Evolutionary conservation across 2,113 vertebrate genomes (phyloP).

Genomic region (Lamprotornis superbus): DNA sequence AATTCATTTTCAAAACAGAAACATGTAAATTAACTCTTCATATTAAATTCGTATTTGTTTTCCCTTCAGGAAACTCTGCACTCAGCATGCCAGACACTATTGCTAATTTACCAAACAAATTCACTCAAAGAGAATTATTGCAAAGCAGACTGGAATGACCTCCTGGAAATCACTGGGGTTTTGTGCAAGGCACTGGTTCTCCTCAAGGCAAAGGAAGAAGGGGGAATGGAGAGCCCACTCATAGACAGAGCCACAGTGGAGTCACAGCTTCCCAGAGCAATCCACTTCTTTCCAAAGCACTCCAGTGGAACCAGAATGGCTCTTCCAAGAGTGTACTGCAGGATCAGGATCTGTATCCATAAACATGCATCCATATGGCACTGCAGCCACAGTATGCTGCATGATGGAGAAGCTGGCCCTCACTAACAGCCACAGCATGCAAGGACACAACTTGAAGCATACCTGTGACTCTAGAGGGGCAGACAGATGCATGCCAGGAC

Average conservation of each 20-base stretch:
- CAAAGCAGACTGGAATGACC: not conserved
- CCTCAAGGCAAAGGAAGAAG: not conserved
- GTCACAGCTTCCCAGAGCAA: not conserved
- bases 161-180: not conserved
- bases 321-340: accelerated
- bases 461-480: not conserved
- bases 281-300: not conserved
- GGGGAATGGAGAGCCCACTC: not conserved
- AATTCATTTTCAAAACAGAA: not conserved
- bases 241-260: accelerated
- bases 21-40: not conserved
- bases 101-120: not conserved
- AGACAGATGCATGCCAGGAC: not conserved
- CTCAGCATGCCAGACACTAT: not conserved
- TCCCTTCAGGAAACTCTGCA: not conserved
- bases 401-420: not conserved
- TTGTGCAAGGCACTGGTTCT: not conserved
- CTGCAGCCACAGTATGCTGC: not conserved
- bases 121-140: not conserved
- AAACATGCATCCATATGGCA: accelerated
- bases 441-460: not conserved
- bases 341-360: not conserved
- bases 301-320: not conserved
- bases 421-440: not conserved
- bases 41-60: not conserved